These are phyloP conservation scores for Phalacrocorax brasilianus DNA, from an alignment of 2,113 vertebrate genomes.

Conservation along the genomic window DNA sequence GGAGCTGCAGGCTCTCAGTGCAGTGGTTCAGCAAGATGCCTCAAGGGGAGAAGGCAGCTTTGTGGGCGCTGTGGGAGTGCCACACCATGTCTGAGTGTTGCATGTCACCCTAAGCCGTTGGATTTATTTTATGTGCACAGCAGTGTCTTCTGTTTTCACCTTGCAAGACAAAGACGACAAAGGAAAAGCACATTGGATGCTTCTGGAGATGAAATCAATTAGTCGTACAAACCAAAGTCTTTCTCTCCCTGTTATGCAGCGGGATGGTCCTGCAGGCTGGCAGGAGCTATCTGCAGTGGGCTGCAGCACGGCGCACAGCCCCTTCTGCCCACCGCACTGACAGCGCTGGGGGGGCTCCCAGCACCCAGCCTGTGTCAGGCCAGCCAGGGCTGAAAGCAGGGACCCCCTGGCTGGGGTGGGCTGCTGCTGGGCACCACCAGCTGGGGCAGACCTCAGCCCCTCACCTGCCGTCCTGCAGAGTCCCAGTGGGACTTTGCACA, in stretches of 20 bases:
- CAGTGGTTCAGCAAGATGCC: background rate
- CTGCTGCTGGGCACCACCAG: background rate
- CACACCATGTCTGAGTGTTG: background rate
- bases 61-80: accelerated
- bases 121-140: background rate
- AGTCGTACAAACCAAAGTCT: background rate
- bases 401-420: background rate
- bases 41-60: background rate
- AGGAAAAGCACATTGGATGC: background rate
- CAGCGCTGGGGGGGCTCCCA: background rate
- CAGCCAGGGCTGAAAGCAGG: background rate
- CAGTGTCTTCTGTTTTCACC: background rate
- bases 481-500: background rate
- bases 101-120: background rate
- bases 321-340: accelerated
- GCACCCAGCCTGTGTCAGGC: background rate
- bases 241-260: background rate
- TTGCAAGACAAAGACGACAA: background rate
- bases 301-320: background rate
- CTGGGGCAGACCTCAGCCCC: background rate
- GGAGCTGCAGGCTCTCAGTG: background rate
- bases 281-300: background rate
- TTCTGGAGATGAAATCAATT: background rate
- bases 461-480: background rate
- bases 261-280: background rate